Evolutionary conservation across 2,888 invertebrate species (phyloP).

Genomic region (Dolomedes plantarius): DNA sequence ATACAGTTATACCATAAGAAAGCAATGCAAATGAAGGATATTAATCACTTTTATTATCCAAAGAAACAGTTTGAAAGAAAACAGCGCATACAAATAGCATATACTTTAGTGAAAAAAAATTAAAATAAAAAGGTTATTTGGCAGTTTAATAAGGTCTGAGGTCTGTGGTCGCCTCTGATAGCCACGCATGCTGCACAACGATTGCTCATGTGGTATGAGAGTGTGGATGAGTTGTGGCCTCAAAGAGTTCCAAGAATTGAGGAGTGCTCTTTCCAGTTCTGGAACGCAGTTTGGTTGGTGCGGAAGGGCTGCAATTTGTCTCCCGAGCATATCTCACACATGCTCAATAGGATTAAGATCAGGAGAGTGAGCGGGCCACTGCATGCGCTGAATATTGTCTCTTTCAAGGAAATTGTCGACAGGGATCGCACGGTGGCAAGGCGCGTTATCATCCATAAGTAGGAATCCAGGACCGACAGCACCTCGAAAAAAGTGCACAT

Average conservation of each 20-base stretch:
- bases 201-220: neutral
- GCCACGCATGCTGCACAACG: too few species aligned
- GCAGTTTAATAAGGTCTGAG: too few species aligned
- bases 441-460: conserved; percentile 3
- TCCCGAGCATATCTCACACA: conserved; percentile 19
- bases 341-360: conserved; percentile 24
- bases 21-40: too few species aligned
- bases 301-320: neutral
- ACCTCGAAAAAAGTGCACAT: neutral
- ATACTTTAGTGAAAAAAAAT: too few species aligned
- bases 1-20: too few species aligned
- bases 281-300: conserved; percentile 10
- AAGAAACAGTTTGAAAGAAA: too few species aligned
- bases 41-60: too few species aligned
- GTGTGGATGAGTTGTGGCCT: neutral
- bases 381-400: neutral
- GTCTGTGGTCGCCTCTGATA: too few species aligned
- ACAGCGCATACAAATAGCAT: too few species aligned
- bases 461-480: conserved; percentile 17
- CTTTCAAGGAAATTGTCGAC: neutral
- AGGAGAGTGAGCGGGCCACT: too few species aligned
- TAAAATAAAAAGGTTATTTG: too few species aligned
- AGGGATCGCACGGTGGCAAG: neutral
- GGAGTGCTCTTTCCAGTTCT: neutral
- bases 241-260: neutral